Conservation (phyloP, 53 echinoderm and acorn worm species). For the Paracentrotus lividus region DNA sequence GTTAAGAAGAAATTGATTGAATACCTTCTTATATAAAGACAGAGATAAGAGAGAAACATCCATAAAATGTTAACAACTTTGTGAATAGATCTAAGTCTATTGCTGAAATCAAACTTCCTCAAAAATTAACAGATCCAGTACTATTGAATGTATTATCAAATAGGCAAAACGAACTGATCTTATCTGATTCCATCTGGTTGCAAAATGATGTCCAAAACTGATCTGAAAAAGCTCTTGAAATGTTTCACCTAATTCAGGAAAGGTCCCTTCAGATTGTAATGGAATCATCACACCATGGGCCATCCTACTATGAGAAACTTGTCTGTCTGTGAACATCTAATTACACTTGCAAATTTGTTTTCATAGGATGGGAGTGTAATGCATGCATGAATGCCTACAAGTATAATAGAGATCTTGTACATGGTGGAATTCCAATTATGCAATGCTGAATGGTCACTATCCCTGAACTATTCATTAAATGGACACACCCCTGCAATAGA, state of each 20-base stretch:
- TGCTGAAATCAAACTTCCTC: too few relatives aligned
- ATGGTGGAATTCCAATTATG: conserved; percentile 7
- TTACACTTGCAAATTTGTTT: background rate
- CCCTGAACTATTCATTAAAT: background rate
- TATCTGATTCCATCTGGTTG: background rate
- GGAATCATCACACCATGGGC: background rate
- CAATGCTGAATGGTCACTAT: background rate
- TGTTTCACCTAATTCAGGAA: background rate
- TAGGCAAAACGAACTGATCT: background rate
- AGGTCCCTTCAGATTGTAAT: background rate
- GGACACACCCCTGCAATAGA: too few relatives aligned
- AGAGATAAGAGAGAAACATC: too few relatives aligned
- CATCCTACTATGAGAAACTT: background rate
- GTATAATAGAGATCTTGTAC: background rate
- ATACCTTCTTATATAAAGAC: too few relatives aligned
- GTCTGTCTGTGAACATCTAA: background rate
- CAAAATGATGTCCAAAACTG: background rate
- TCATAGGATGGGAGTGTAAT: background rate
- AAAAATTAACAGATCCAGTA: too few relatives aligned
- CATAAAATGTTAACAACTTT: too few relatives aligned
- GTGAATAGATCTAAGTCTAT: too few relatives aligned
- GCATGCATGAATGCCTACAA: conserved; percentile 6
- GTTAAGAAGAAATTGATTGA: too few relatives aligned
- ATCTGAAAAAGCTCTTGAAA: background rate
- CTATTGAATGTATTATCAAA: too few relatives aligned